Base-by-base conservation (phyloP, 1,140 invertebrate genomes). In the Pinna nobilis region DNA sequence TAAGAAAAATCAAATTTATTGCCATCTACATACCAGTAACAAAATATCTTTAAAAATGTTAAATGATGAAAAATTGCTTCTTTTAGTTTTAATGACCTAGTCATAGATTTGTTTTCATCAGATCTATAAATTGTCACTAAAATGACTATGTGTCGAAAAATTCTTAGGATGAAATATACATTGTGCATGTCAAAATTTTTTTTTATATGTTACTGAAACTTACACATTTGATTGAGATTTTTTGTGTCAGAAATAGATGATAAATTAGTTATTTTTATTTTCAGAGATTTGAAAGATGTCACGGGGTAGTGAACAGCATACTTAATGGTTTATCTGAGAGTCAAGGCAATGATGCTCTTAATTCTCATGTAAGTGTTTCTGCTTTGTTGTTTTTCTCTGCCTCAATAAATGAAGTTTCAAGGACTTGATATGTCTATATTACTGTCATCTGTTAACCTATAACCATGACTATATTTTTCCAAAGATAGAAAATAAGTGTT, bases 261-360 rank as follows among this genome's bases (percentile, higher is more conserved):
- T 33, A n/a, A 20, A 35, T 59, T 47, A 18, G 57, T 32, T 57
- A 2, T 60, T 50, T 76, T 65, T n/a, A 25, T 41, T 75, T 83
- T 32, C 76, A 83, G 79, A 75, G 65, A 63, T 39, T 82, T n/a
- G 79, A 82, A 47, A 76, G 75, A 60, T 76, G 61, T 60, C 76
- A 77, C 35, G 68, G 51, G 60, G 92, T 91, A 81, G 90, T 98
- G 63, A 94, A 94, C 87, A 92, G 91, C 79, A 89, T 97, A 74
- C 93, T 94, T 32, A 90, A 92, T 66, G 95, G 95, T 67, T 91
- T 96, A 70, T 96, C 95, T 69, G 97, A 98, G 86, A 96, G 97
- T 87, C 97, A 98, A 90, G 93, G 94, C 73, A 96, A 98, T 85
- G 96, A 98, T 89, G 94, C 93, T 13, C 90, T 98, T 13, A 96